Conservation (phyloP, 37 sponge, comb jelly and placozoan species). For the Crambe crambe region DNA sequence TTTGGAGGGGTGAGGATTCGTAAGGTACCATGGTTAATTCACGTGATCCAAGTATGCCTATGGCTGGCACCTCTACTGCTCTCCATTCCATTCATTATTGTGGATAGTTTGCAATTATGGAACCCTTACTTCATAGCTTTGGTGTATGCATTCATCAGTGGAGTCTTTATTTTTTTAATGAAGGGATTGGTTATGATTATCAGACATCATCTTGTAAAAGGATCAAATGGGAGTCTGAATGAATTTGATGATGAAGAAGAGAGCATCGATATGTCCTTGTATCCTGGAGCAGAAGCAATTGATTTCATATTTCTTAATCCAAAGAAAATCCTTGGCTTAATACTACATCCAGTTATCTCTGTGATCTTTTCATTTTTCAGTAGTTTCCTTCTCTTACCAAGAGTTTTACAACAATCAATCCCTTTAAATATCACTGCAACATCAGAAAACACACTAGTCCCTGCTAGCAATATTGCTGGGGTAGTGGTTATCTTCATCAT, state of each 20-base stretch:
- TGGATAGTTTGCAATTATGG: conserved; percentile 28
- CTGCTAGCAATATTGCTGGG: no score
- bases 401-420: conserved; percentile 17
- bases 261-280: conserved; percentile 31
- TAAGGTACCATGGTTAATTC: conserved; percentile 41
- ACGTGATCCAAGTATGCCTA: conserved; percentile 31
- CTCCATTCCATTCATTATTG: conserved; percentile 38
- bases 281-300: conserved; percentile 14
- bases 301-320: conserved; percentile 50
- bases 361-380: conserved; percentile 40
- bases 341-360: conserved; percentile 39
- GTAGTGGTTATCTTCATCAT: conserved; percentile 25
- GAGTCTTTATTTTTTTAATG: neutral
- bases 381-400: conserved; percentile 22
- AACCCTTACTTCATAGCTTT: conserved; percentile 43
- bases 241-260: conserved; percentile 54
- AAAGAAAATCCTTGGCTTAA: neutral
- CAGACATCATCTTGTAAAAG: neutral
- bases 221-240: neutral
- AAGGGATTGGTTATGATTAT: neutral
- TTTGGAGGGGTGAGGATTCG: conserved; percentile 61
- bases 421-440: no score
- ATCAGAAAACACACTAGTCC: no score
- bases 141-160: conserved; percentile 32
- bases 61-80: conserved; percentile 48